Base-by-base conservation (phyloP, 2,113 vertebrate genomes). In the Phylloscopus trochiloides region DNA sequence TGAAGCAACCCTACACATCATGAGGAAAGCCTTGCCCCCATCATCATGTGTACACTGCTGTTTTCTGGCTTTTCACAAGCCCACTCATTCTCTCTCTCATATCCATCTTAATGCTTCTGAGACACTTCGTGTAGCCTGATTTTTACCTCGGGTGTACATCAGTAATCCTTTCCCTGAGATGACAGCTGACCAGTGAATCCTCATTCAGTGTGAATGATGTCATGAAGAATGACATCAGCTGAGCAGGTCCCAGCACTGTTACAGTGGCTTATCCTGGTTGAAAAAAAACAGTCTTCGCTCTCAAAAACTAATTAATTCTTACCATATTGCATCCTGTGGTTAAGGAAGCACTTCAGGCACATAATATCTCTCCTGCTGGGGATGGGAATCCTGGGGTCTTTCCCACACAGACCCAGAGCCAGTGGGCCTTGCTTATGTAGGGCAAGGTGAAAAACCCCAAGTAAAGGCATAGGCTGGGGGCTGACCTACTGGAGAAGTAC, bases 1-100 rank as follows among this genome's bases (percentile, higher is more conserved):
- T 47, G 31, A 29, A 80, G 72, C 45, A 77, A 3, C 21, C 3
- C 18, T 34, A 1, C 1, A 0, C 1, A 3, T 34, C 43, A 31
- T 10, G 22, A 75, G 24, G 40, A 20, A 85, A 73, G 15, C 4
- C 47, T 66, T 71, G 36, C 2, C 14, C 34, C 26, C 16, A 11
- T 36, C 3, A 12, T 14, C 38, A 45, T 8, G 18, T 26, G 5
- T 25, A 25, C 25, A 13, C 26, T 2, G 1, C 10, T 7, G 13
- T 87, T 89, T 75, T 38, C 67, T 75, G 29, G 3, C n/a, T 75
- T 86, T 87, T 65, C 36, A n/a, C 22, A 31, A 52, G 19, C 12
- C 0, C 0, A 42, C 14, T 38, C 14, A 19, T 34, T 71, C 18
- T 31, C 17, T 61, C 28, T 45, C 28, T 20, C 34, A 34, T 8